Evolutionary conservation across 2,888 invertebrate genomes (phyloP).

Genomic region (Hirudinaria manillensis): DNA sequence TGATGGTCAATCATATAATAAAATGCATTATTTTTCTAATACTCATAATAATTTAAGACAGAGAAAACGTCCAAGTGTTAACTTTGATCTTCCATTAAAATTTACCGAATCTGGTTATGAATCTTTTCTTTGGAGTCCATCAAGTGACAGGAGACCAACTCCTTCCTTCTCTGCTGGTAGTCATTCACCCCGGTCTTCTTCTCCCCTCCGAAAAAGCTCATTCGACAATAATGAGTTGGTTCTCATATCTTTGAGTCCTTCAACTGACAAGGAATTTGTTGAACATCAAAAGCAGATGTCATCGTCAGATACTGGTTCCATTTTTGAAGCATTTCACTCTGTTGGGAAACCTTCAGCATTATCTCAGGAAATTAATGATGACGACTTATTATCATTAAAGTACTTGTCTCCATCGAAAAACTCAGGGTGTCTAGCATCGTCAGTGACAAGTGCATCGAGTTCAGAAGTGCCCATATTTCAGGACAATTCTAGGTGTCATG

Average conservation of each 20-base stretch:
- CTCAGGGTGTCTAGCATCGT: conserved; percentile 15
- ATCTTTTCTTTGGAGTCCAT: conserved; percentile 34
- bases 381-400: conserved; percentile 55
- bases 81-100: conserved; percentile 47
- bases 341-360: conserved; percentile 7
- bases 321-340: conserved; percentile 27
- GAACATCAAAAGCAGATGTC: conserved; percentile 47
- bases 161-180: conserved; percentile 34
- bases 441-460: conserved; percentile 13
- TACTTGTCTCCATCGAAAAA: conserved; percentile 70
- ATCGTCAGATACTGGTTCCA: conserved; percentile 42
- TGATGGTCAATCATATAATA: neutral
- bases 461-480: neutral
- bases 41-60: conserved; percentile 3
- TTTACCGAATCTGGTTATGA: conserved; percentile 42
- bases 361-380: conserved; percentile 17
- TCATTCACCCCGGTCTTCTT: conserved; percentile 30
- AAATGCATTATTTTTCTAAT: neutral
- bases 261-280: conserved; percentile 38
- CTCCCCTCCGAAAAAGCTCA: conserved; percentile 37
- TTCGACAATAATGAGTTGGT: conserved; percentile 41
- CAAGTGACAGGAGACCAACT: conserved; percentile 36
- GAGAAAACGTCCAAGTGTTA: conserved; percentile 54
- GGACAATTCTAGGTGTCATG: conserved; percentile 24
- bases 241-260: conserved; percentile 37